phyloP scores from a whole-genome alignment of 2,888 invertebrate species.

The Pimpla rufipes region DNA sequence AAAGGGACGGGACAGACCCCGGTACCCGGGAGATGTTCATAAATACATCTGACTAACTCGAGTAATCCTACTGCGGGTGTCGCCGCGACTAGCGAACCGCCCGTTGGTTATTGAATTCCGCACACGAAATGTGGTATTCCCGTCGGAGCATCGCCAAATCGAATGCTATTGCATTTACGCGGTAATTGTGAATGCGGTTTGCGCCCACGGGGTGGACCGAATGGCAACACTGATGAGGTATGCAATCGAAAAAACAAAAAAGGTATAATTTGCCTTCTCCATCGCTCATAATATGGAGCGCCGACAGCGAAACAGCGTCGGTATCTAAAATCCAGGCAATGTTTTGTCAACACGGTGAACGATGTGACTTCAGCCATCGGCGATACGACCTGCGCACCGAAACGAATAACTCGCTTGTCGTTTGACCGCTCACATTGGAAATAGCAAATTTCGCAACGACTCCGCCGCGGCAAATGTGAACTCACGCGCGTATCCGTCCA shows the following conservation, averaged over 20 bases:
- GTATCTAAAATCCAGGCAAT: too few species aligned
- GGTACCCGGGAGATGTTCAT: constrained; percentile 56
- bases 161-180: constrained; percentile 4
- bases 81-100: not conserved
- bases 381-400: too few species aligned
- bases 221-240: not conserved
- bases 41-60: constrained; percentile 67
- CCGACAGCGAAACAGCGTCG: too few species aligned
- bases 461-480: not conserved
- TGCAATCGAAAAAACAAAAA: too few species aligned
- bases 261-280: too few species aligned
- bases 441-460: not conserved
- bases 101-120: not conserved
- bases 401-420: too few species aligned
- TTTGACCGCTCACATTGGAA: not conserved
- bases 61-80: constrained; percentile 45
- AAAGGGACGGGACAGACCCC: constrained; percentile 11
- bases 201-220: not conserved
- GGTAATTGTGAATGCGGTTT: constrained; percentile 3
- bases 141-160: not conserved
- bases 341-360: too few species aligned
- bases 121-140: constrained; percentile 28
- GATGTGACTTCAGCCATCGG: too few species aligned
- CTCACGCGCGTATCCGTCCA: not conserved
- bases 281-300: too few species aligned